phyloP scores from a whole-genome alignment of 2,113 vertebrate species.

The Lepidiolamprologus cunningtoni region DNA sequence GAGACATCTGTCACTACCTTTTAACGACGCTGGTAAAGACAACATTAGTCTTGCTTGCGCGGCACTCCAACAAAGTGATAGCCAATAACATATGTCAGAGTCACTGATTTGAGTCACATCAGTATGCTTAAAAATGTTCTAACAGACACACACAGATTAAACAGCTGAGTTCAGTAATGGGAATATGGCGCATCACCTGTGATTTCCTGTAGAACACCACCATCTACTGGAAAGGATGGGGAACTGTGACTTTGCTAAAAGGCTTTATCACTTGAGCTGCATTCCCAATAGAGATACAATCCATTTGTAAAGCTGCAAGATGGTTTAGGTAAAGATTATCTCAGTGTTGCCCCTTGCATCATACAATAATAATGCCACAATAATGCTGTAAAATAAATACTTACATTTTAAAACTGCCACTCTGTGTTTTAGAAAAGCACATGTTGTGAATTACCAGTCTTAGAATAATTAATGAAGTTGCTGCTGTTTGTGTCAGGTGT shows the following conservation, averaged over 20 bases:
- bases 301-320: not conserved
- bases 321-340: not conserved
- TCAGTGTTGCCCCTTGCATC: not conserved
- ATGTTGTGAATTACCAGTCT: not conserved
- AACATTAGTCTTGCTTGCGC: not conserved
- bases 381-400: not conserved
- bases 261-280: not conserved
- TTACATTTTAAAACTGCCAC: not conserved
- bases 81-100: not conserved
- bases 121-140: not conserved
- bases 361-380: not conserved
- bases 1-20: not conserved
- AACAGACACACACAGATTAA: not conserved
- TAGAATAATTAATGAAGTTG: not conserved
- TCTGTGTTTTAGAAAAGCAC: not conserved
- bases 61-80: not conserved
- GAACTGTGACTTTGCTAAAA: not conserved
- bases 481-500: not conserved
- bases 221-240: conserved; percentile 9
- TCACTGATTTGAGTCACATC: not conserved
- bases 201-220: not conserved
- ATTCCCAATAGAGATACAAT: not conserved
- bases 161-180: not conserved
- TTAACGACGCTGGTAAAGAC: not conserved
- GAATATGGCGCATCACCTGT: too few species aligned